Evolutionary conservation across 53 echinoderm and acorn worm species (phyloP).

Genomic region (Echinarachnius parma): DNA sequence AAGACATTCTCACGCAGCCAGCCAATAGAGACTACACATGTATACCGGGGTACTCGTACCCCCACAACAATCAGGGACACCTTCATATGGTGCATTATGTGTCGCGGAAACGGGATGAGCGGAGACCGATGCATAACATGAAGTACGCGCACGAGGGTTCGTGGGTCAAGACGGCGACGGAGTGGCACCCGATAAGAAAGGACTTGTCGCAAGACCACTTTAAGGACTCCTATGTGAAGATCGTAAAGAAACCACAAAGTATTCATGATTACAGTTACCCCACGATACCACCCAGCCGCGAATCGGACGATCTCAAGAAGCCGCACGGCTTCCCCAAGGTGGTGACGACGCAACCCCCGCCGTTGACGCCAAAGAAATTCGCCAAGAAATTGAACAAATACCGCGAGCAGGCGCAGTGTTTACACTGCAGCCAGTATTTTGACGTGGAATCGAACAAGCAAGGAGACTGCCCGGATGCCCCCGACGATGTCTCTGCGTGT

Average conservation of each 20-base stretch:
- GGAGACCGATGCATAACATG: conserved; percentile 45
- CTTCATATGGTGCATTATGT: conserved; percentile 92
- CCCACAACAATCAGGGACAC: conserved; percentile 80
- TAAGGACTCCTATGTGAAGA: conserved; percentile 92
- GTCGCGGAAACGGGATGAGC: conserved; percentile 49
- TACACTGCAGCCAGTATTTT: conserved; percentile 88
- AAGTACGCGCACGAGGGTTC: conserved; percentile 54
- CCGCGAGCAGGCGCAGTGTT: conserved; percentile 63
- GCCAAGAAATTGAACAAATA: conserved; percentile 50
- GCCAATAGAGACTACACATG: conserved; percentile 55
- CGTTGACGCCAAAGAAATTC: conserved; percentile 71
- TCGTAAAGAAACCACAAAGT: conserved; percentile 89
- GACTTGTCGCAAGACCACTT: conserved; percentile 52
- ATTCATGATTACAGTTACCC: conserved; percentile 97
- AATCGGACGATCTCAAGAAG: conserved; percentile 66
- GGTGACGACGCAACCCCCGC: conserved; percentile 78
- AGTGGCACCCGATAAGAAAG: conserved; percentile 69
- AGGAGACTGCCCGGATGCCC: conserved; percentile 89
- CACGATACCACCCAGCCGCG: conserved; percentile 58
- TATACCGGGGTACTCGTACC: conserved; percentile 60
- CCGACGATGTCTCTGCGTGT: conserved; percentile 65
- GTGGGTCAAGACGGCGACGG: conserved; percentile 83
- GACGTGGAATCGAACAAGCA: conserved; percentile 71
- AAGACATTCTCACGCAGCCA: conserved; percentile 73
- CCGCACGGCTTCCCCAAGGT: conserved; percentile 61